Percentiles rank a stretch among this genome's conserved stretches.
Evolutionary conservation across 2,888 invertebrate species (phyloP).

Genomic region (Crocallis elinguaria): DNA sequence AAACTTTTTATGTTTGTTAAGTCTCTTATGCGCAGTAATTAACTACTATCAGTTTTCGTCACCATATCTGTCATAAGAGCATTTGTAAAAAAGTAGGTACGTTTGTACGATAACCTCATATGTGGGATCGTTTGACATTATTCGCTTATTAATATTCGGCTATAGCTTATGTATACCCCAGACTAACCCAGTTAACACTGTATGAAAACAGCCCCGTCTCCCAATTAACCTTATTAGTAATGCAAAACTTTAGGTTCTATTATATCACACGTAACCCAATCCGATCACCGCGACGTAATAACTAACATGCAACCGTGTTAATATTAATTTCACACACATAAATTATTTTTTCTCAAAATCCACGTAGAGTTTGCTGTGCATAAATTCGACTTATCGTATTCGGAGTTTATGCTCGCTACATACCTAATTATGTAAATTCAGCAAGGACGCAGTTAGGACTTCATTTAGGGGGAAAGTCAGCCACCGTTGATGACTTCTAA

Average conservation of each 20-base stretch:
- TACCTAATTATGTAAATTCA: conserved; percentile 61
- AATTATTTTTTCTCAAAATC: conserved; percentile 45
- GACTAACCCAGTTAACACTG: not conserved
- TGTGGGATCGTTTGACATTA: not conserved
- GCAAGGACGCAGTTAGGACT: conserved; percentile 2
- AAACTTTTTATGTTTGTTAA: too few species aligned
- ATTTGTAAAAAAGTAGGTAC: too few species aligned
- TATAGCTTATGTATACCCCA: not conserved
- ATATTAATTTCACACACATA: conserved; percentile 39
- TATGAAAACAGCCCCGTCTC: not conserved
- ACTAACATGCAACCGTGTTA: conserved; percentile 40
- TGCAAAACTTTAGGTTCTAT: conserved; percentile 9
- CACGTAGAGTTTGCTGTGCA: conserved; percentile 63
- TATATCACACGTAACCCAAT: conserved; percentile 26
- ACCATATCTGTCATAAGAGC: too few species aligned
- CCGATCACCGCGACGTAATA: conserved; percentile 23
- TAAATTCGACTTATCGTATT: conserved; percentile 78
- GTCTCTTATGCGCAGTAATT: too few species aligned
- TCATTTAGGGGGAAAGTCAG: not conserved
- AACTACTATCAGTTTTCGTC: too few species aligned
- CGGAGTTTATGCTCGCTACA: conserved; percentile 77
- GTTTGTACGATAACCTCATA: too few species aligned
- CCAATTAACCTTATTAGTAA: conserved; percentile 2
- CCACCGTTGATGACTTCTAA: not conserved
- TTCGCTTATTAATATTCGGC: not conserved